Evolutionary conservation across 2,113 vertebrate species (phyloP), one percentile per base, ranked within the genome.

Genomic region (Dipodomys ordii): DNA sequence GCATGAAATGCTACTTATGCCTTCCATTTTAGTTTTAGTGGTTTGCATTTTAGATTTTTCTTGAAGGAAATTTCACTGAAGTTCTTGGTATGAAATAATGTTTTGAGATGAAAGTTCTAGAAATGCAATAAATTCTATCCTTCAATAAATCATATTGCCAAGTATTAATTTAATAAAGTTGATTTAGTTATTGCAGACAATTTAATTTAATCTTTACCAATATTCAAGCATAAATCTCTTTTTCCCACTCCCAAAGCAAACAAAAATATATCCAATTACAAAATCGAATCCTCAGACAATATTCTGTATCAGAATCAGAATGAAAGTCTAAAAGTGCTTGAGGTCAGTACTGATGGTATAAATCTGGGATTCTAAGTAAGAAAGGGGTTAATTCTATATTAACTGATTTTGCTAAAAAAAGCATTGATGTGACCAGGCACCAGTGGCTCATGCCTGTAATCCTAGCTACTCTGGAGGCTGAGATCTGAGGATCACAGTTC

Each of bases 1-100:
- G 95, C 93, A 96, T 95, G 94, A 95, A 97, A 97, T 79, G 71
- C 93, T 95, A 96, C 95, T 97, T 97, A 93, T 95, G 87, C 89
- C 90, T 97, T 85, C 65, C 18, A 32, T 88, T 90, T 82, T 84
- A 57, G 16, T n/a, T 85, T 92, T 27, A 88, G 28, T 46, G 8
- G 16, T 95, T 95, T 92, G 23, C 49, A 87, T 86, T 74, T 90
- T 64, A n/a, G 35, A 46, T 39, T 94, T 95, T 95, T 89, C 74
- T 72, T 77, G 71, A 96, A 91, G 44, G 53, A 87, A 74, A n/a
- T 22, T 23, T 30, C 25, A 32, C 8, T 44, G 81, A 35, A 83
- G 25, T 94, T 88, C 91, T 83, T 80, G 32, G 39, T 39, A 39
- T 39, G 39, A 39, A 39, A 39, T 39, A 39, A 39, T 39, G 39